phyloP scores from a whole-genome alignment of 2,888 invertebrate species.

The Drosophila nr. perissopoda region DNA sequence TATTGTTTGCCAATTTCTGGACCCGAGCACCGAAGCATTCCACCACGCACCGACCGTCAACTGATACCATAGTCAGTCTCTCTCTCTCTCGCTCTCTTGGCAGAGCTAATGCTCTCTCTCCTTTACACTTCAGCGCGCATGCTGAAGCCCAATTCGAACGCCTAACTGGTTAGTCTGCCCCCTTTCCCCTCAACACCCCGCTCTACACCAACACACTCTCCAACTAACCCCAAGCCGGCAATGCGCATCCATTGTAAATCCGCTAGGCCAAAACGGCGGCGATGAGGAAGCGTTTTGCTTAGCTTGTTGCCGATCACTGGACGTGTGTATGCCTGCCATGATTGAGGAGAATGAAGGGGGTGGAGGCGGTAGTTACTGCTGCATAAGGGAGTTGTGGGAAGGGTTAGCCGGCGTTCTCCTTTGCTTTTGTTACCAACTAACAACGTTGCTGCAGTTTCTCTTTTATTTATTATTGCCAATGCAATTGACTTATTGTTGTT shows the following conservation, averaged over 20 bases:
- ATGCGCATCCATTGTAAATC: constrained; percentile 73
- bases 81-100: constrained; percentile 15
- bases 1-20: constrained; percentile 81
- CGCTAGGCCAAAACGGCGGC: constrained; percentile 70
- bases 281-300: constrained; percentile 80
- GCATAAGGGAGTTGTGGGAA: not conserved
- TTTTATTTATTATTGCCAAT: constrained; percentile 76
- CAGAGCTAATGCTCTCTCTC: not conserved
- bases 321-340: constrained; percentile 49
- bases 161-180: constrained; percentile 66
- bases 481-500: constrained; percentile 75
- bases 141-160: constrained; percentile 47
- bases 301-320: constrained; percentile 76
- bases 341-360: not conserved
- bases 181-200: not conserved
- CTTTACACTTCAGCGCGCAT: constrained; percentile 8
- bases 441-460: constrained; percentile 55
- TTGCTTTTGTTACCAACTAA: constrained; percentile 42
- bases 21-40: constrained; percentile 73
- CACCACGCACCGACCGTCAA: constrained; percentile 75
- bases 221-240: constrained; percentile 25
- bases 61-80: constrained; percentile 48
- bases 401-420: constrained; percentile 28
- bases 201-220: not conserved
- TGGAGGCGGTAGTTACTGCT: not conserved